Conservation (phyloP, 2,888 invertebrate genomes). For the Auanema freiburgensis region DNA sequence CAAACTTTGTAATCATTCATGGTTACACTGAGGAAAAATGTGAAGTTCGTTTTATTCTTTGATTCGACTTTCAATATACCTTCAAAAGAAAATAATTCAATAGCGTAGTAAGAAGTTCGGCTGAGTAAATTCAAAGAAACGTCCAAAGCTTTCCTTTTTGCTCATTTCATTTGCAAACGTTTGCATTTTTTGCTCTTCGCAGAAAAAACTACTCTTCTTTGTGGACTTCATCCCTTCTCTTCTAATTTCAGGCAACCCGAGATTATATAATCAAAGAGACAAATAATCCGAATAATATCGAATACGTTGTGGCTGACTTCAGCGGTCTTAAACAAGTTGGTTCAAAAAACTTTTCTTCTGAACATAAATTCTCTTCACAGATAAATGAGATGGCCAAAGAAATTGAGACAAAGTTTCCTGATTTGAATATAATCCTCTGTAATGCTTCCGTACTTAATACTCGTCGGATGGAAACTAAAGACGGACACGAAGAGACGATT, state of each 20-base stretch:
- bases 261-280: conserved; percentile 41
- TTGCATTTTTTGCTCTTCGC: conserved; percentile 1
- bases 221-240: conserved; percentile 6
- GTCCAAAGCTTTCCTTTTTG: too few relatives aligned
- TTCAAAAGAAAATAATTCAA: too few relatives aligned
- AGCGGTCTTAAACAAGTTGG: conserved; percentile 49
- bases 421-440: conserved; percentile 56
- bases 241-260: conserved; percentile 30
- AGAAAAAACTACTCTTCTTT: conserved; percentile 6
- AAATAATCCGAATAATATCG: conserved; percentile 43
- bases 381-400: conserved; percentile 55
- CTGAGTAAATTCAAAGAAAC: too few relatives aligned
- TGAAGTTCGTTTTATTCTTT: conserved; percentile 24
- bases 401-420: conserved; percentile 52
- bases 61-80: not conserved
- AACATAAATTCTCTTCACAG: conserved; percentile 33
- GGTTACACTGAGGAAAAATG: conserved; percentile 54
- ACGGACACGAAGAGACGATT: conserved; percentile 59
- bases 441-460: conserved; percentile 58
- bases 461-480: conserved; percentile 47
- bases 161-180: not conserved
- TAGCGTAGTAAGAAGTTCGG: too few relatives aligned
- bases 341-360: not conserved
- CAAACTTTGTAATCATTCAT: conserved; percentile 62
- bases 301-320: conserved; percentile 56